phyloP scores from a whole-genome alignment of 2,888 invertebrate genomes.

The Halictus ligatus region DNA sequence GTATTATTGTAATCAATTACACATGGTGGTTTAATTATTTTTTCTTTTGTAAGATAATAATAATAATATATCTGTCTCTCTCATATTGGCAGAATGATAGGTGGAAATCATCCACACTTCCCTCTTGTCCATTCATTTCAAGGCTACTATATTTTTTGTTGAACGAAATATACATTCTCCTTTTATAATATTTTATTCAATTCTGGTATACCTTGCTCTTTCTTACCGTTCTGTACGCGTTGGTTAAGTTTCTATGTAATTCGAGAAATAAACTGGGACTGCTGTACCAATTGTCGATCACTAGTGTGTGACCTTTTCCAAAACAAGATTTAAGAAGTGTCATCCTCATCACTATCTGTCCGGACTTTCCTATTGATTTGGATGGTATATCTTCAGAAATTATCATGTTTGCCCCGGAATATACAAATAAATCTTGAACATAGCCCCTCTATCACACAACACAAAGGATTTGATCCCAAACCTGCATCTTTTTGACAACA shows the following conservation, averaged over 20 bases:
- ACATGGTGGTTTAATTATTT: neutral
- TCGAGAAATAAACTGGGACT: conserved; percentile 22
- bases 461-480: conserved; percentile 27
- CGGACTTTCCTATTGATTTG: conserved; percentile 35
- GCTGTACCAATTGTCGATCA: conserved; percentile 35
- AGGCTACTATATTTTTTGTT: conserved; percentile 21
- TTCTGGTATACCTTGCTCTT: conserved; percentile 30
- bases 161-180: conserved; percentile 36
- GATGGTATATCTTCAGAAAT: conserved; percentile 18
- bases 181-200: conserved; percentile 30
- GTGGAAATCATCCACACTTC: conserved; percentile 16
- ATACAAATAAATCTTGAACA: conserved; percentile 13
- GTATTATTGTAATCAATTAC: neutral
- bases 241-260: conserved; percentile 32
- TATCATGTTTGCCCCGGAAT: conserved; percentile 1
- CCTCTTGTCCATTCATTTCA: conserved; percentile 40
- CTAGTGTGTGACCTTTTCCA: conserved; percentile 24
- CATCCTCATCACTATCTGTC: conserved; percentile 19
- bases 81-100: neutral
- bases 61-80: neutral
- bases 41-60: neutral
- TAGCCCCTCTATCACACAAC: conserved; percentile 23
- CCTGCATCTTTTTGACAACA: conserved; percentile 12
- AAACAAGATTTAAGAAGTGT: conserved; percentile 20
- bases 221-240: conserved; percentile 38